Conservation (phyloP, 2,113 vertebrate genomes). For the Equus przewalskii region DNA sequence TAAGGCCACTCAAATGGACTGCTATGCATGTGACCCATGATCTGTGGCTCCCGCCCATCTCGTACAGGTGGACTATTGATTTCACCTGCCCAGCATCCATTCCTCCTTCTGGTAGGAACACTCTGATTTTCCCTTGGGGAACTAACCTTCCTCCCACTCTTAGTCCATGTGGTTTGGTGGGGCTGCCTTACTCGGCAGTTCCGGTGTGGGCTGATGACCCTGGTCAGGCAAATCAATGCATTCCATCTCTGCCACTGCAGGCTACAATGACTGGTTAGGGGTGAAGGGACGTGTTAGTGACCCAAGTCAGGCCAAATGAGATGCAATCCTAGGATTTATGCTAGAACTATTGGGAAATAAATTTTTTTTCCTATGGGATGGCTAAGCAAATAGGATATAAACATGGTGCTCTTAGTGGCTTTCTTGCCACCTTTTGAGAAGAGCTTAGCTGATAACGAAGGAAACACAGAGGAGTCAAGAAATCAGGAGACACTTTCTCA, state of each 20-base stretch:
- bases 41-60: not conserved
- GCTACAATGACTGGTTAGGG: not conserved
- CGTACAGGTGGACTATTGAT: not conserved
- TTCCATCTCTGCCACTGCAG: not conserved
- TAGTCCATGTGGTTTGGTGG: not conserved
- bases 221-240: not conserved
- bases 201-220: not conserved
- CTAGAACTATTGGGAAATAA: not conserved
- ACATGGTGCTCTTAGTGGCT: not conserved
- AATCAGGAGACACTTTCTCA: not conserved
- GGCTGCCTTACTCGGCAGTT: not conserved
- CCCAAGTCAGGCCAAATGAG: not conserved
- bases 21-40: not conserved
- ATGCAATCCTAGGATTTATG: not conserved
- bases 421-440: not conserved
- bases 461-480: conserved; percentile 5
- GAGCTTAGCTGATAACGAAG: not conserved
- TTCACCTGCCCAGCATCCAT: not conserved
- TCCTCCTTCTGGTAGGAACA: not conserved
- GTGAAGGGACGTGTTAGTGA: not conserved
- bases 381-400: conserved; percentile 22
- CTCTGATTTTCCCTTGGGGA: not conserved
- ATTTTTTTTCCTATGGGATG: not conserved
- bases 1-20: not conserved
- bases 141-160: not conserved